phyloP scores from a whole-genome alignment of 1,140 invertebrate genomes.

The Eriosoma lanigerum region DNA sequence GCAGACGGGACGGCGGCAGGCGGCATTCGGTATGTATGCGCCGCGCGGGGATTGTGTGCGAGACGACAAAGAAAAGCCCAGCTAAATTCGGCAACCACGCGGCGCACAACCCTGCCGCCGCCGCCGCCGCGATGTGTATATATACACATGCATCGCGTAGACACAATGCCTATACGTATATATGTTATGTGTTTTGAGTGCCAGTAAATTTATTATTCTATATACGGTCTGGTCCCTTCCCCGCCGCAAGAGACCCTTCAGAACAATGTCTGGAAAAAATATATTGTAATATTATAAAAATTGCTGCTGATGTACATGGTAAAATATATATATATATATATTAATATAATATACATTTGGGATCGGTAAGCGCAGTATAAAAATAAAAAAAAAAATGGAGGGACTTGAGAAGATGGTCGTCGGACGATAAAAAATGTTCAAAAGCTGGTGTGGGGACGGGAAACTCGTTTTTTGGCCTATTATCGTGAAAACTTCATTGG shows the following conservation, averaged over 20 bases:
- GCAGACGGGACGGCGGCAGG: slow-evolving; percentile 55
- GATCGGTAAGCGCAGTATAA: too few species aligned
- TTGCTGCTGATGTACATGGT: too few species aligned
- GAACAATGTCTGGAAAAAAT: slow-evolving; percentile 1
- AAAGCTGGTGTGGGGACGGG: background rate
- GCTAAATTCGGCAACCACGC: slow-evolving; percentile 49
- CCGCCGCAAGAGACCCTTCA: slow-evolving; percentile 13
- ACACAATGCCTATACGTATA: background rate
- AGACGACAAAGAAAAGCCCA: slow-evolving; percentile 51
- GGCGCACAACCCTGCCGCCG: slow-evolving; percentile 5
- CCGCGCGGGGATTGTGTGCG: slow-evolving; percentile 54
- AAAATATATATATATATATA: background rate
- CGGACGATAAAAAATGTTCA: background rate
- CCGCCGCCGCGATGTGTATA: too few species aligned
- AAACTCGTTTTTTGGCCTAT: background rate
- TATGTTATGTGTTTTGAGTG: slow-evolving; percentile 1
- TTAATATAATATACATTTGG: background rate
- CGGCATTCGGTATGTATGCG: slow-evolving; percentile 60
- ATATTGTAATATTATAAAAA: too few species aligned
- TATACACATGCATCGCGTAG: too few species aligned
- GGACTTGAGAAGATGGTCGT: background rate
- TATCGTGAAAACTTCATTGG: background rate
- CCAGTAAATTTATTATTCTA: too few species aligned
- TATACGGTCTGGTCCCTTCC: background rate
- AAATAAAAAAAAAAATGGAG: too few species aligned